phyloP scores from a whole-genome alignment of 30 jellyfish, hydroid and myxozoan species.

The Turritopsis dohrnii region DNA sequence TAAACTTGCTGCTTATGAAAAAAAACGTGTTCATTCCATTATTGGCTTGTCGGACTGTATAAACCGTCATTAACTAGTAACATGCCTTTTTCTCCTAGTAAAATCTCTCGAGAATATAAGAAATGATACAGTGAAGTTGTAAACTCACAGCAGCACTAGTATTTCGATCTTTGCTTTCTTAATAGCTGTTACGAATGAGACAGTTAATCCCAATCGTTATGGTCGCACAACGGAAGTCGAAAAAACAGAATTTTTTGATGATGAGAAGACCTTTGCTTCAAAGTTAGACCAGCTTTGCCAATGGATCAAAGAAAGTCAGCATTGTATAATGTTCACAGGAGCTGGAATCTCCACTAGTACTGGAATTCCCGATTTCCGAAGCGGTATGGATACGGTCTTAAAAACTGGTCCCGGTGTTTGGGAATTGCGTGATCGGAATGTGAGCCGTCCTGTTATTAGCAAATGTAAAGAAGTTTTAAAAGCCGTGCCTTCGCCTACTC shows the following conservation, averaged over 20 bases:
- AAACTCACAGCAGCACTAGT: no score
- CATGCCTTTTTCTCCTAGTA: no score
- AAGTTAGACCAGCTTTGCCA: slow-evolving; percentile 56
- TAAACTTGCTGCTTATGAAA: no score
- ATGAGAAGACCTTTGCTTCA: slow-evolving; percentile 20
- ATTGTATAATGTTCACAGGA: slow-evolving; percentile 72
- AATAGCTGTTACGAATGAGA: not conserved
- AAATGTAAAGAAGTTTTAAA: slow-evolving; percentile 30
- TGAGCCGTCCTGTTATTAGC: slow-evolving; percentile 15
- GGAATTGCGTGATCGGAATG: slow-evolving; percentile 69
- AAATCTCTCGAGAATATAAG: no score
- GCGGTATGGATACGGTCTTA: slow-evolving; percentile 86
- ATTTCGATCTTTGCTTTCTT: not conserved
- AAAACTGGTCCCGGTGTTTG: slow-evolving; percentile 95
- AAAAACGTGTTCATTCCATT: no score
- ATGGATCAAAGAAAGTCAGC: slow-evolving; percentile 53
- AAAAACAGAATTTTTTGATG: slow-evolving; percentile 67
- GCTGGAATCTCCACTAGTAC: slow-evolving; percentile 92
- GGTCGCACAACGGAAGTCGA: slow-evolving; percentile 38
- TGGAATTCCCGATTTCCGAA: slow-evolving; percentile 87
- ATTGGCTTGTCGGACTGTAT: no score
- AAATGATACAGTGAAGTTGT: no score
- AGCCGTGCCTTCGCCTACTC: slow-evolving; percentile 77
- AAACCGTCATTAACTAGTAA: no score
- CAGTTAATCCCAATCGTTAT: not conserved